phyloP scores from a whole-genome alignment of 2,888 invertebrate species.

The Eristalinus sepulchralis region DNA sequence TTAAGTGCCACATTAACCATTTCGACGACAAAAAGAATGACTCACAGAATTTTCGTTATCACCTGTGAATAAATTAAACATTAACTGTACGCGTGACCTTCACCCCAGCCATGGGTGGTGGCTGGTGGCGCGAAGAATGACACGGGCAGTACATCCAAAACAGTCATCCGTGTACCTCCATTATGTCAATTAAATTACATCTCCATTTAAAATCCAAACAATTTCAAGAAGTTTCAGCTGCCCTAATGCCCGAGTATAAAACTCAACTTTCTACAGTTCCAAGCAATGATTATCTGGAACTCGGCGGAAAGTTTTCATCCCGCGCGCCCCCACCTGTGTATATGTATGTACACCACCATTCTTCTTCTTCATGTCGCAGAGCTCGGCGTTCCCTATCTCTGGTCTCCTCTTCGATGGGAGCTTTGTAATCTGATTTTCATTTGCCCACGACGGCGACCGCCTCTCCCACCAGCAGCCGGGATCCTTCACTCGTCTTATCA shows the following conservation, averaged over 20 bases:
- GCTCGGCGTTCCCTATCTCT: neutral
- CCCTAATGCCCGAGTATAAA: constrained; percentile 38
- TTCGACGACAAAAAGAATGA: constrained; percentile 34
- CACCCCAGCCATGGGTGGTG: neutral
- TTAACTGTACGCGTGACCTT: constrained; percentile 41
- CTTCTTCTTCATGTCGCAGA: constrained; percentile 50
- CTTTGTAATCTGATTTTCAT: constrained; percentile 57
- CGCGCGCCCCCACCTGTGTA: neutral
- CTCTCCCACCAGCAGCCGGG: neutral
- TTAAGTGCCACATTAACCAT: constrained; percentile 18
- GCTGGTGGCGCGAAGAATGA: too few relatives aligned
- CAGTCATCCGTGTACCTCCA: constrained; percentile 24
- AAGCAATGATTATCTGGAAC: constrained; percentile 48
- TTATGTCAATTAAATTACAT: constrained; percentile 67
- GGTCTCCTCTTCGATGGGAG: neutral
- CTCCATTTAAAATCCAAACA: constrained; percentile 68
- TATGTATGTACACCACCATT: constrained; percentile 4
- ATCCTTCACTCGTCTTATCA: constrained; percentile 51
- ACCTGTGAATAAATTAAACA: constrained; percentile 64
- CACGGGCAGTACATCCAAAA: constrained; percentile 16
- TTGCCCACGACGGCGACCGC: neutral
- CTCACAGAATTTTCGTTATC: constrained; percentile 38
- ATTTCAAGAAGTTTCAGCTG: constrained; percentile 58
- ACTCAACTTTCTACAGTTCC: constrained; percentile 39
- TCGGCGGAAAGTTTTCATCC: constrained; percentile 30